Evolutionary conservation across 2,797 vertebrate genomes (phyloP), one percentile per base, ranked within the genome.

Genomic region (Melanotaenia parkinsoni): DNA sequence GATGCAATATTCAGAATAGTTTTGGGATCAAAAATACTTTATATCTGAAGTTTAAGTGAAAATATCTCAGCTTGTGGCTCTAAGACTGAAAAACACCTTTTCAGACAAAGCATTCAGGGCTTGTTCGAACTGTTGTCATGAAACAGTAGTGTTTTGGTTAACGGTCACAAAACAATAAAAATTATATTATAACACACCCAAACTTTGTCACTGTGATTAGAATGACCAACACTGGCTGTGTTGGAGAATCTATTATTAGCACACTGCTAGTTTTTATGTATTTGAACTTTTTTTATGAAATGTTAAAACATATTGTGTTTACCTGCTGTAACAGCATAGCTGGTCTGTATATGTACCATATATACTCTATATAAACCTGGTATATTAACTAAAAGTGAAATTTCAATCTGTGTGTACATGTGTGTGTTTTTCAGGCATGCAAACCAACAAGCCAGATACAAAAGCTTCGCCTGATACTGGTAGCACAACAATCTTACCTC

Each of bases 401-500:
- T 65, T 22, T 51, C 3, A 58, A 37, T 32, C 6, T 32, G 70
- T 61, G 12, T 58, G 5, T 83, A 57, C 67, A 38, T 63, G 3
- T 80, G 3, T 80, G 80, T 90, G 62, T 87, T 10, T 89, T 74
- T 80, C 93, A 99, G 98, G 98, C 89, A 90, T 90, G 33, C 92
- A 93, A 11, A 91, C 83, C 54, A 87, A 77, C 18, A 87, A 84
- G 0, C 90, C 90, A 18, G 72, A 11, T 35, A 93, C 93, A 65
- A 95, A 95, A 72, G 91, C 94, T 63, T 81, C 87, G 1, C 94
- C 94, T 61, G 93, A 95, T 4, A 92, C 93, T 1, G 95, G 95
- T 56, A 98, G 96, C 91, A 97, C 97, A 16, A 95, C 95, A 6
- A 93, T 96, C 0, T 95, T 96, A 72, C 96, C 96, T 77, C 95